phyloP scores from a whole-genome alignment of 1,140 invertebrate species.

The Magallana ariakensis region DNA sequence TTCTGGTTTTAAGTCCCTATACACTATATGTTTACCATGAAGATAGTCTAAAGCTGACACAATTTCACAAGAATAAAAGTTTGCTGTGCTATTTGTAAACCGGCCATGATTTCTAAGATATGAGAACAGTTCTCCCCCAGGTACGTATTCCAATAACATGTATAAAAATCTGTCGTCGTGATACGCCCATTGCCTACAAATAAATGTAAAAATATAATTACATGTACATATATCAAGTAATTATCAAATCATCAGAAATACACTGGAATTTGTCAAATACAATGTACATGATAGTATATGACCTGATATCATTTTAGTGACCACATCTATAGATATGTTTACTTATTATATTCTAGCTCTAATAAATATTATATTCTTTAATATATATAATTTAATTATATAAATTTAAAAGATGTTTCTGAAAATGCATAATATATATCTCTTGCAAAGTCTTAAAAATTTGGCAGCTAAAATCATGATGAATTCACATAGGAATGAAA shows the following conservation, averaged over 20 bases:
- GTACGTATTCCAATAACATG: constrained; percentile 94
- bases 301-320: no score
- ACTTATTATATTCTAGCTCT: neutral
- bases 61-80: constrained; percentile 97
- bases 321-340: no score
- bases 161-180: constrained; percentile 92
- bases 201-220: constrained; percentile 68
- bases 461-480: no score
- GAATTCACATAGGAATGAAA: no score
- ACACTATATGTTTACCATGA: constrained; percentile 82
- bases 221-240: neutral
- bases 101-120: constrained; percentile 95
- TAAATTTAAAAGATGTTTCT: neutral
- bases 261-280: no score
- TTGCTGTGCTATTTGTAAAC: constrained; percentile 91
- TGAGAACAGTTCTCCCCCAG: constrained; percentile 96
- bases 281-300: no score
- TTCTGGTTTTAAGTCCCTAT: constrained; percentile 90
- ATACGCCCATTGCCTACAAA: constrained; percentile 91
- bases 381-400: neutral
- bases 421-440: neutral
- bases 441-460: neutral
- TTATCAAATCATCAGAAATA: no score
- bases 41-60: constrained; percentile 95
- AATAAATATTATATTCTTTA: neutral